A percentile compares a stretch with the other conserved stretches of the same genome.
Conservation (phyloP, 2,888 invertebrate species). For the Zhengitettix transpicula region DNA sequence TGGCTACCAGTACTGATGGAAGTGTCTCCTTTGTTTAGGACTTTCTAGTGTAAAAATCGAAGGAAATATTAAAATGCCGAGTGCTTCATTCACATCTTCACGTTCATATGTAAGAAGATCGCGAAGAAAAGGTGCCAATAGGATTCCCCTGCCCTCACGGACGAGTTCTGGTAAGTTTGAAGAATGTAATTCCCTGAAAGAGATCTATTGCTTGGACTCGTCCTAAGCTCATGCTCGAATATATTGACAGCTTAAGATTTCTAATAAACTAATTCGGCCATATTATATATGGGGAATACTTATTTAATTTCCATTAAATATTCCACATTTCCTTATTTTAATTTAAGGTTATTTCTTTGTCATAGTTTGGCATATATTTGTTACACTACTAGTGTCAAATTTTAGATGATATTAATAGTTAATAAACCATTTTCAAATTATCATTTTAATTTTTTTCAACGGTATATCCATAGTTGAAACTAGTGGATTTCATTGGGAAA, state of each 20-base stretch:
- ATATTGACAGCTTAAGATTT: constrained; percentile 9
- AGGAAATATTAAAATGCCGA: constrained; percentile 55
- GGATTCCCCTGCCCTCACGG: constrained; percentile 65
- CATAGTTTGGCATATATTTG: too few relatives aligned
- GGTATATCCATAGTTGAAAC: background rate
- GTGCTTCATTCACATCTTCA: constrained; percentile 86
- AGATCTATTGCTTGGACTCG: constrained; percentile 9
- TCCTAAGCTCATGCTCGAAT: constrained; percentile 7
- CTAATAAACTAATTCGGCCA: background rate
- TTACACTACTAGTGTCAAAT: too few relatives aligned
- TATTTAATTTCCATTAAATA: too few relatives aligned
- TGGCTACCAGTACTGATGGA: constrained; percentile 62
- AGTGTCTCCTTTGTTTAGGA: constrained; percentile 69
- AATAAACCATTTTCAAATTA: background rate
- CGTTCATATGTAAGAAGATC: constrained; percentile 83
- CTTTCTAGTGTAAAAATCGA: constrained; percentile 16
- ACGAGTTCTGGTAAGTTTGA: constrained; percentile 61
- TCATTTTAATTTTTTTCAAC: background rate
- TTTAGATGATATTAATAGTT: background rate
- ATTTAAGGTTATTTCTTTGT: too few relatives aligned
- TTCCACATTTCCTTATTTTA: too few relatives aligned
- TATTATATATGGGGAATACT: too few relatives aligned
- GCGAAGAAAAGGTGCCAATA: constrained; percentile 78
- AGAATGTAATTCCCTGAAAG: constrained; percentile 1
- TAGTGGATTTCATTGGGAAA: too few relatives aligned